Base-by-base conservation (phyloP, 2,113 vertebrate species). In the Cromileptes altivelis region DNA sequence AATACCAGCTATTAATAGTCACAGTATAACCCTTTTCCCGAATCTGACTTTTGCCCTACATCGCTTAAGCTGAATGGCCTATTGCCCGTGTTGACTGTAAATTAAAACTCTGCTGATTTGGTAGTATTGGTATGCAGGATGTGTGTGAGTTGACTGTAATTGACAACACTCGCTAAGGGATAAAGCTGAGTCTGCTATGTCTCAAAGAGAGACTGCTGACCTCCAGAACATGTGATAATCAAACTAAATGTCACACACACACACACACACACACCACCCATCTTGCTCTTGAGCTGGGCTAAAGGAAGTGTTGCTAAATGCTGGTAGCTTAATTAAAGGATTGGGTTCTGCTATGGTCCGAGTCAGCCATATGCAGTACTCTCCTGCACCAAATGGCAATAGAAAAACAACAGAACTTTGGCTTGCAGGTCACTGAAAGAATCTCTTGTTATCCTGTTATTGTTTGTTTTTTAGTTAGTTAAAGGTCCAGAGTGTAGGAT, bases 71-170 rank as follows among this genome's bases (percentile, higher is more conserved):
- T 65, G 62, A 56, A 42, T 37, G n/a, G 4, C 75, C 42, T 68
- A 19, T 63, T 73, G 49, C 65, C 68, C 40, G 27, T 88, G 89
- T 91, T 90, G 82, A 89, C 89, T 73, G 90, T 85, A 89, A 93
- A 92, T 85, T 2, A 55, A 72, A 78, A 81, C 18, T 60, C 45
- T 83, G 92, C 88, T 91, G 88, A 92, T 70, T 33, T 47, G 40
- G 81, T 76, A 71, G 73, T 49, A 57, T 78, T 61, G 9, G 37
- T 14, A 74, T 58, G 67, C 70, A 82, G 73, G 72, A 47, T 63
- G 84, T 58, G 55, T 78, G 53, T 68, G 70, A 76, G 75, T 21
- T 68, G 61, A 65, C 10, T 42, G 33, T 42, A 25, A 81, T 25
- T 65, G 80, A 76, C 55, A 71, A 60, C 64, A 86, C 27, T 40